phyloP scores from a whole-genome alignment of 1,140 invertebrate species.

The Apis mellifera region DNA sequence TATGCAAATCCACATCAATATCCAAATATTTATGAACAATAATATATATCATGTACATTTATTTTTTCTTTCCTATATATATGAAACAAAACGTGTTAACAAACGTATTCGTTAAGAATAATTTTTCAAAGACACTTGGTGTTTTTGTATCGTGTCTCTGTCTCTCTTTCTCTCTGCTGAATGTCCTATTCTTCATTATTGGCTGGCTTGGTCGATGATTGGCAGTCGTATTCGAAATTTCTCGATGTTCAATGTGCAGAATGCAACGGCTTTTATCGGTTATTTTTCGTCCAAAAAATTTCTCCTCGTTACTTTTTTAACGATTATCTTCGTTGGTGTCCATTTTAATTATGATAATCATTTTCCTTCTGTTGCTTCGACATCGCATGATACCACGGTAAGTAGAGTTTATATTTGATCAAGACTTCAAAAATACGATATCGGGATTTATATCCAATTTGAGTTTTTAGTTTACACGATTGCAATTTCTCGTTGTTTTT shows the following conservation, averaged over 20 bases:
- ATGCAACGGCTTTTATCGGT: conserved; percentile 74
- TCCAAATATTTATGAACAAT: too few relatives aligned
- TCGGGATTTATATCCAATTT: not conserved
- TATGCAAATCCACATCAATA: too few relatives aligned
- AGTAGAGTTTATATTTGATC: conserved; percentile 44
- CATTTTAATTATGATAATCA: conserved; percentile 29
- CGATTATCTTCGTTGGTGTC: conserved; percentile 50
- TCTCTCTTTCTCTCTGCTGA: conserved; percentile 47
- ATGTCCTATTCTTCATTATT: conserved; percentile 62
- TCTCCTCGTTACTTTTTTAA: conserved; percentile 40
- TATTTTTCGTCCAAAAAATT: conserved; percentile 46
- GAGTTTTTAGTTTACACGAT: not conserved
- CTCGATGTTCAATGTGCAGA: conserved; percentile 73
- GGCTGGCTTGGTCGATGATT: conserved; percentile 72
- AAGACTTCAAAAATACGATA: not conserved
- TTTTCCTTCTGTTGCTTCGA: conserved; percentile 46
- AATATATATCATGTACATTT: conserved; percentile 5
- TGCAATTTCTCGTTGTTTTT: not conserved
- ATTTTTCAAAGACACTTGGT: conserved; percentile 56
- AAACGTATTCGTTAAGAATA: conserved; percentile 38
- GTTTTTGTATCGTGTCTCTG: conserved; percentile 53
- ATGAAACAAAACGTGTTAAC: conserved; percentile 42
- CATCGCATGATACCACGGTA: conserved; percentile 56
- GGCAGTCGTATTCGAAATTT: conserved; percentile 70
- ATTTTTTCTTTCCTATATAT: conserved; percentile 7